Evolutionary conservation across 1,140 invertebrate species (phyloP).

Genomic region (Fopius arisanus): DNA sequence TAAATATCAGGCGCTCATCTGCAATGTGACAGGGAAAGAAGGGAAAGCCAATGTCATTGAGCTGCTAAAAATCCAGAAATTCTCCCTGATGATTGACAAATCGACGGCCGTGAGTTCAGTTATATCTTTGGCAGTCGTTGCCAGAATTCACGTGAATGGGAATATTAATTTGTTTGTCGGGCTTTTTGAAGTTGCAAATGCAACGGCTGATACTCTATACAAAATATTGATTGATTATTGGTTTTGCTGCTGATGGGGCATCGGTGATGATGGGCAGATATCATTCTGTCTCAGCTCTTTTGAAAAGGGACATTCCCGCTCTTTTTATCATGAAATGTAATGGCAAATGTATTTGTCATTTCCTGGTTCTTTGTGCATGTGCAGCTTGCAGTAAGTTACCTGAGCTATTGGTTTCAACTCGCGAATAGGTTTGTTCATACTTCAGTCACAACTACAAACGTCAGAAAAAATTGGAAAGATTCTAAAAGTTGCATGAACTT

Average conservation of each 20-base stretch:
- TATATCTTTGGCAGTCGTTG: slow-evolving; percentile 46
- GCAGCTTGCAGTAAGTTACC: slow-evolving; percentile 41
- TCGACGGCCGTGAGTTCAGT: slow-evolving; percentile 44
- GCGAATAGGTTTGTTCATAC: neutral
- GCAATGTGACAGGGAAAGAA: slow-evolving; percentile 2
- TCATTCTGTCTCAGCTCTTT: slow-evolving; percentile 46
- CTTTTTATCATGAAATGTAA: slow-evolving; percentile 52
- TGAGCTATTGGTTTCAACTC: slow-evolving; percentile 30
- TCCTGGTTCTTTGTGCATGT: slow-evolving; percentile 43
- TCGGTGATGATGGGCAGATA: slow-evolving; percentile 52
- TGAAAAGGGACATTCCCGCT: slow-evolving; percentile 45
- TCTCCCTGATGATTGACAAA: slow-evolving; percentile 51
- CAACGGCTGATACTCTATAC: slow-evolving; percentile 43
- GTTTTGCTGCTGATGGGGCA: slow-evolving; percentile 54
- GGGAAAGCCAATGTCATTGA: neutral
- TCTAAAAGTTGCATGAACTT: neutral
- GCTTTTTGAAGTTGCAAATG: slow-evolving; percentile 36
- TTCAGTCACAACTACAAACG: neutral
- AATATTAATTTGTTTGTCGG: slow-evolving; percentile 42
- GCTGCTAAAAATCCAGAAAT: slow-evolving; percentile 36
- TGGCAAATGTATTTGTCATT: slow-evolving; percentile 56
- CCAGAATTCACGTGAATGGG: slow-evolving; percentile 29
- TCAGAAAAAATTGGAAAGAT: neutral
- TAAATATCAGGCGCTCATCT: neutral
- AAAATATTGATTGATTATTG: slow-evolving; percentile 40